A percentile compares a stretch with the other conserved stretches of the same genome.
These are phyloP conservation scores for Neostethus bicornis DNA, from an alignment of 2,797 vertebrate genomes.

Conservation along the genomic window DNA sequence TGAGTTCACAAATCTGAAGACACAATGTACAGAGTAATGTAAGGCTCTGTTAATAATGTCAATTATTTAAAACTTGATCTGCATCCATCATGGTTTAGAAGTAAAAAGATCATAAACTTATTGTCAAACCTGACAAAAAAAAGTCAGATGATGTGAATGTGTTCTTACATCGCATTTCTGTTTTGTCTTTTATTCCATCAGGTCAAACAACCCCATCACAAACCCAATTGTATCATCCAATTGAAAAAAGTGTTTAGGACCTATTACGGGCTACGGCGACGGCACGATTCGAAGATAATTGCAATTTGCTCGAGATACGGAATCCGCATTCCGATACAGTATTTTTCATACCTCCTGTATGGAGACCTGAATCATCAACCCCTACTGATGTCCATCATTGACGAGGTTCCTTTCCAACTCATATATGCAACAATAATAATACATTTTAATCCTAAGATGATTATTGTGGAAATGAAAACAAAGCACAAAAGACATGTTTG, in stretches of 20 bases:
- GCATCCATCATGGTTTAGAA: too few species aligned
- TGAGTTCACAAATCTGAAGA: slow-evolving; percentile 72
- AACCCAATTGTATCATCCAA: slow-evolving; percentile 97
- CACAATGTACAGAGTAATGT: slow-evolving; percentile 22
- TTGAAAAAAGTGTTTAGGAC: slow-evolving; percentile 96
- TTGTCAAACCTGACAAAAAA: too few species aligned
- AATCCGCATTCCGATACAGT: slow-evolving; percentile 95
- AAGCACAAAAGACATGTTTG: neutral
- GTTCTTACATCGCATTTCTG: neutral
- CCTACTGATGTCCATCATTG: slow-evolving; percentile 98
- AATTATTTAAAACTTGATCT: neutral
- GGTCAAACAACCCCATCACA: slow-evolving; percentile 98
- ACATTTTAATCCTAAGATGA: too few species aligned
- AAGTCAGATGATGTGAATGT: too few species aligned
- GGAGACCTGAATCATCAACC: slow-evolving; percentile 96
- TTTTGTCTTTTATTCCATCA: slow-evolving; percentile 44
- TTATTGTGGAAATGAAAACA: neutral
- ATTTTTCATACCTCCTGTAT: slow-evolving; percentile 96
- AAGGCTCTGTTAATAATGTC: neutral
- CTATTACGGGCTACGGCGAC: slow-evolving; percentile 92
- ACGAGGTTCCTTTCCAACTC: slow-evolving; percentile 62
- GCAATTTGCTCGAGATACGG: slow-evolving; percentile 98
- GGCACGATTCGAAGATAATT: slow-evolving; percentile 96
- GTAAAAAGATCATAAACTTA: neutral
- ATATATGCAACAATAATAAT: neutral